Evolutionary conservation across 2,888 invertebrate species (phyloP).

Genomic region (Leptinotarsa rubiginosa): DNA sequence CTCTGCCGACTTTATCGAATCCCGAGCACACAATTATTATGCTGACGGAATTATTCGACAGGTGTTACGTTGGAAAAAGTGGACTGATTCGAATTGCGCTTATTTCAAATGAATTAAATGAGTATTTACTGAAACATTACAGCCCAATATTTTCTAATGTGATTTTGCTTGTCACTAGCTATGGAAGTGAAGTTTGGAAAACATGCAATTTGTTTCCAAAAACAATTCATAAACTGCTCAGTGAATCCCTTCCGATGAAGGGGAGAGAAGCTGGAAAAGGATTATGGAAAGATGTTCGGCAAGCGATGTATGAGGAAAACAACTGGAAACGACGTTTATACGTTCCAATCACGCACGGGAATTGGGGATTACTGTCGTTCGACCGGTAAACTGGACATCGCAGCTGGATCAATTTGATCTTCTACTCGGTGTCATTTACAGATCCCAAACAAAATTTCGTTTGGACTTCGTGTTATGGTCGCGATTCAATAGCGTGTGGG

Average conservation of each 20-base stretch:
- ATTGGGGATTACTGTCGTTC: conserved; percentile 40
- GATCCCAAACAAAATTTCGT: conserved; percentile 22
- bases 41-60: no score
- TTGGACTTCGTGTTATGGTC: neutral
- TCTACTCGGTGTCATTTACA: conserved; percentile 26
- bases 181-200: no score
- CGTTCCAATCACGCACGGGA: conserved; percentile 59
- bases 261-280: conserved; percentile 24
- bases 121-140: no score
- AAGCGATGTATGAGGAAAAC: conserved; percentile 51
- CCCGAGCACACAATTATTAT: no score
- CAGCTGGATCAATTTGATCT: conserved; percentile 35
- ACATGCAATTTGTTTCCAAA: neutral
- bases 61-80: no score
- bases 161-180: no score
- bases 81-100: no score
- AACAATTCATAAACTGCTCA: neutral
- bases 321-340: conserved; percentile 57
- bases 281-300: conserved; percentile 41
- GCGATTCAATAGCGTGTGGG: neutral
- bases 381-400: conserved; percentile 41
- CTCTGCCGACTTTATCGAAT: no score
- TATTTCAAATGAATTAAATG: no score
- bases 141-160: no score
- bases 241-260: conserved; percentile 27